A percentile compares a stretch with the other conserved stretches of the same genome.
phyloP scores from a whole-genome alignment of 1,140 invertebrate species.

The Lordiphosa collinella region DNA sequence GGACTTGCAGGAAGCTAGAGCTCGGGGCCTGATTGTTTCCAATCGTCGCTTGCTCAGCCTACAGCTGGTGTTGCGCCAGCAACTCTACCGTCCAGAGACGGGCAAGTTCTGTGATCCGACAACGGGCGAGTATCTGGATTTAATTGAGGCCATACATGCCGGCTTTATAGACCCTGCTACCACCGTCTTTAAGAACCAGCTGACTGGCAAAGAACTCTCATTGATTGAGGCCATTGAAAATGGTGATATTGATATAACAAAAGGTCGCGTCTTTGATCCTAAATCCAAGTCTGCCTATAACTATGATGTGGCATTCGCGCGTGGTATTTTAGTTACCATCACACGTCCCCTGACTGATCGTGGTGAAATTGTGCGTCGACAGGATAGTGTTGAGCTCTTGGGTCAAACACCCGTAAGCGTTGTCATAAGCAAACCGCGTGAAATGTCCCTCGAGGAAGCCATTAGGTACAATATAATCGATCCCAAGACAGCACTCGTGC shows the following conservation, averaged over 20 bases:
- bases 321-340: slow-evolving; percentile 86
- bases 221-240: slow-evolving; percentile 88
- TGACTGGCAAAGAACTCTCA: slow-evolving; percentile 86
- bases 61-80: slow-evolving; percentile 88
- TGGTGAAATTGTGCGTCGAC: slow-evolving; percentile 80
- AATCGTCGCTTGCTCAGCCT: slow-evolving; percentile 86
- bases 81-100: slow-evolving; percentile 87
- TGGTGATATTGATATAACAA: slow-evolving; percentile 87
- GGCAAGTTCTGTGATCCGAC: slow-evolving; percentile 90
- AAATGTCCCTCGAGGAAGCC: slow-evolving; percentile 89
- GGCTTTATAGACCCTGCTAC: slow-evolving; percentile 89
- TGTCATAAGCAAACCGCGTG: slow-evolving; percentile 81
- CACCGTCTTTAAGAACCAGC: slow-evolving; percentile 88
- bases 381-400: slow-evolving; percentile 80
- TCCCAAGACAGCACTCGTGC: slow-evolving; percentile 87
- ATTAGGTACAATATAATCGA: slow-evolving; percentile 88
- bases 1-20: slow-evolving; percentile 86
- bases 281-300: slow-evolving; percentile 87
- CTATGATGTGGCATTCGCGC: slow-evolving; percentile 87
- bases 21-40: slow-evolving; percentile 87
- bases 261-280: slow-evolving; percentile 88
- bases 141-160: slow-evolving; percentile 86
- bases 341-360: slow-evolving; percentile 85
- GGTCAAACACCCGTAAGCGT: slow-evolving; percentile 66
- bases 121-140: slow-evolving; percentile 85